Base-by-base conservation (phyloP, 2,888 invertebrate species). In the Amblyjoppa proteus region DNA sequence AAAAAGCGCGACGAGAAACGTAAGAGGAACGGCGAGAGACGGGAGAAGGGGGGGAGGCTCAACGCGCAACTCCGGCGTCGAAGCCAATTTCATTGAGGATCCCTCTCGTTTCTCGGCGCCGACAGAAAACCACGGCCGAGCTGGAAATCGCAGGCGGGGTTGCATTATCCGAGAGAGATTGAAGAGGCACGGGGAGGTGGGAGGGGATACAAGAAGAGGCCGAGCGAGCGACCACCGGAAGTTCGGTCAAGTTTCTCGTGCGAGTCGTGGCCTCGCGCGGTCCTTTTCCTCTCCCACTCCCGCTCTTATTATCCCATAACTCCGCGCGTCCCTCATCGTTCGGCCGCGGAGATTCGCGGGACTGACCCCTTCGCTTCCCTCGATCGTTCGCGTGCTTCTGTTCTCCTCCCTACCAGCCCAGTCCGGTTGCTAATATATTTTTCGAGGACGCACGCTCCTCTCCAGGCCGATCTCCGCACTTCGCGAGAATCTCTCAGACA, bases 1-100 rank as follows among this genome's bases (percentile, higher is more conserved):
- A 90, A 90, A 90, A 90, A 89, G 87, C 80, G 81, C 79, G 70
- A 84, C 79, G 76, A 81, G 84, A 86, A 88, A 88, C 61, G 79
- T 20, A 20, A 83, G 82, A 74, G 28, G 68, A 82, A 73, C 45
- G 45, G 45, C 45, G 81, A 88, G 81, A 28, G 81, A 11, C 28
- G 58, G 28, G 13, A 28, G 58, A 1, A 41, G 64, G 77, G 1
- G 38, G 41, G 4, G 4, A 6, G 41, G 41, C 0, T 11, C 11
- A 41, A 5, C 41, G 80, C 83, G 82, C 81, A 81, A 83, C 81
- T 86, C 2, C 81, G 79, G 81, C 83, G 87, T 75, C 82, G 81
- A 85, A 84, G 86, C 80, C 84, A 85, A 88, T 83, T 86, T 84
- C 87, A 88, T 87, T 87, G 79, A 87, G 88, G 84, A 88, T 87